Evolutionary conservation across 2,888 invertebrate species (phyloP).

Genomic region (Pogonocherus hispidulus): DNA sequence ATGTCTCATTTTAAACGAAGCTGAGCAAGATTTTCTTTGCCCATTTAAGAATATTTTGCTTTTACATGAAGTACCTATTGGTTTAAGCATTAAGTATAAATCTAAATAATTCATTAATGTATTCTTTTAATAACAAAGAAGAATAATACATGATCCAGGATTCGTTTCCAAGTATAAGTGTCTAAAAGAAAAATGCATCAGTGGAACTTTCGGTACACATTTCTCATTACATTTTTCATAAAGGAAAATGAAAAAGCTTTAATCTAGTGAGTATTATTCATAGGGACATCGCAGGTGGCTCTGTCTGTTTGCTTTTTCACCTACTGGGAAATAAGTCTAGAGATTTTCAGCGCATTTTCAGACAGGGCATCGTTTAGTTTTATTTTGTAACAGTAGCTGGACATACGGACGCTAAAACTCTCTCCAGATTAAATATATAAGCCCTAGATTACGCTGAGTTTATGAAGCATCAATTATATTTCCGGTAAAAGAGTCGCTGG

Average conservation of each 20-base stretch:
- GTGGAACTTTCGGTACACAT: too few species aligned
- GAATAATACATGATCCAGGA: too few species aligned
- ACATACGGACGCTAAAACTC: neutral
- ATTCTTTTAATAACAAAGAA: too few species aligned
- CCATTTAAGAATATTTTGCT: too few species aligned
- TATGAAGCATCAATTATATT: neutral
- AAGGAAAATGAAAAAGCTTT: neutral
- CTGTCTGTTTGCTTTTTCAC: neutral
- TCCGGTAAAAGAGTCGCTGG: neutral
- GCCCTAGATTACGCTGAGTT: neutral
- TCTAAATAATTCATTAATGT: too few species aligned
- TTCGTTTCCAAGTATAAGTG: too few species aligned
- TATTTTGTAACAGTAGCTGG: neutral
- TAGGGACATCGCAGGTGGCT: neutral
- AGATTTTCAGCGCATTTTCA: neutral
- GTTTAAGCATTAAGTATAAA: too few species aligned
- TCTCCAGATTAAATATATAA: neutral
- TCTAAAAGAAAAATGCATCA: too few species aligned
- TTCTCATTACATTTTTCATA: too few species aligned
- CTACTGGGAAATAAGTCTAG: neutral
- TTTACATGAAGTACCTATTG: too few species aligned
- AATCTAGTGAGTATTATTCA: neutral
- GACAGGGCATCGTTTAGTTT: neutral
- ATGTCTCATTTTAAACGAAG: too few species aligned
- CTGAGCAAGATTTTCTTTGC: too few species aligned